phyloP scores from a whole-genome alignment of 2,888 invertebrate species.

The Nymphalis urticae region DNA sequence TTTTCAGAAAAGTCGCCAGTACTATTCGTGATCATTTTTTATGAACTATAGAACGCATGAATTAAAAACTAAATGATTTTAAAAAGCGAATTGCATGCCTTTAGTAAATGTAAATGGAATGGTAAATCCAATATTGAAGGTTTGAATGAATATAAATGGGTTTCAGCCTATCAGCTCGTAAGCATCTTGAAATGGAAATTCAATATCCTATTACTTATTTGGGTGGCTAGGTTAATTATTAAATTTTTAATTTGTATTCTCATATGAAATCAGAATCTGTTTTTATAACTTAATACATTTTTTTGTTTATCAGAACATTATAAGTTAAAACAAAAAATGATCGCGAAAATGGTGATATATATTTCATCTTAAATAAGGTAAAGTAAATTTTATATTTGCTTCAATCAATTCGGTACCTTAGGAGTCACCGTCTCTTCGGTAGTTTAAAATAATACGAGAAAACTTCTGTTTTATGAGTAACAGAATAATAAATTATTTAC shows the following conservation, averaged over 20 bases:
- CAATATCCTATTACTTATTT: constrained; percentile 15
- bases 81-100: too few species aligned
- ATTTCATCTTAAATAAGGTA: too few species aligned
- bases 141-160: background rate
- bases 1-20: too few species aligned
- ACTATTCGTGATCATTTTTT: too few species aligned
- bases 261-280: too few species aligned
- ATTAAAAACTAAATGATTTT: too few species aligned
- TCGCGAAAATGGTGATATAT: too few species aligned
- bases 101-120: background rate
- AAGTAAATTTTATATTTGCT: background rate
- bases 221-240: background rate
- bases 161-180: background rate
- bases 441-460: background rate
- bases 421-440: background rate
- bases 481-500: background rate
- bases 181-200: constrained; percentile 15
- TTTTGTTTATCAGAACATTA: too few species aligned
- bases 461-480: background rate
- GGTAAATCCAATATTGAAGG: background rate
- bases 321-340: too few species aligned
- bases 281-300: too few species aligned
- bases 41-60: too few species aligned
- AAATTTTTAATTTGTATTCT: background rate
- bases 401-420: background rate